These are phyloP conservation scores for Sebastes hopkinsi DNA, from an alignment of 2,797 vertebrate species.

Conservation along the genomic window DNA sequence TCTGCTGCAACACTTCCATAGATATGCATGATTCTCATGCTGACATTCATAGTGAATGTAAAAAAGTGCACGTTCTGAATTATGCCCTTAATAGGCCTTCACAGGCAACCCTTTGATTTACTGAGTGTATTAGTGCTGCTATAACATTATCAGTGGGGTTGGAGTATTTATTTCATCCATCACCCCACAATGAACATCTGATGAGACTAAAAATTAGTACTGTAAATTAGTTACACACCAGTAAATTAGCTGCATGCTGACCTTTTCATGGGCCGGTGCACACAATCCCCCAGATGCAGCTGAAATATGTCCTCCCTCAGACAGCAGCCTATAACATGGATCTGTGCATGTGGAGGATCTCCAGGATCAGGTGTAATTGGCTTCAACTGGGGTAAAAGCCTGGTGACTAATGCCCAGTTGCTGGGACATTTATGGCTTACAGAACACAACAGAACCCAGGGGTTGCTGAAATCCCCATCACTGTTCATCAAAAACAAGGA, in stretches of 20 bases:
- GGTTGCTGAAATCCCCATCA: conserved; percentile 6
- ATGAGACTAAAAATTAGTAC: conserved; percentile 52
- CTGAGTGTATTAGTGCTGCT: conserved; percentile 20
- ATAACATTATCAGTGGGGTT: conserved; percentile 37
- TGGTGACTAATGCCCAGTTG: conserved; percentile 10
- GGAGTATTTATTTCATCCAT: conserved; percentile 46
- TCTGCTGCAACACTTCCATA: not conserved
- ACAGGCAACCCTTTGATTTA: conserved; percentile 39
- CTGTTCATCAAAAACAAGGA: conserved; percentile 32
- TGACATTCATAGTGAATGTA: not conserved
- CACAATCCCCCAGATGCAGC: conserved; percentile 30
- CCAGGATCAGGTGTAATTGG: conserved; percentile 39
- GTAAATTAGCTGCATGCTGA: conserved; percentile 58
- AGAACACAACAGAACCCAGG: conserved; percentile 3
- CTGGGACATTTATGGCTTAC: not conserved
- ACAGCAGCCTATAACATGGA: conserved; percentile 32
- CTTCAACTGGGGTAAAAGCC: conserved; percentile 20
- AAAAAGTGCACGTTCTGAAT: conserved; percentile 16
- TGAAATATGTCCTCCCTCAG: conserved; percentile 29
- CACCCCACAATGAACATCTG: conserved; percentile 46
- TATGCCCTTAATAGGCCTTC: conserved; percentile 31
- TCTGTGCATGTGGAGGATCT: conserved; percentile 28
- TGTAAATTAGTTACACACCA: conserved; percentile 58
- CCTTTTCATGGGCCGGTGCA: conserved; percentile 48
- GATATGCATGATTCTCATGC: not conserved